Evolutionary conservation across 2,888 invertebrate genomes (phyloP), one percentile per base, ranked within the genome.

Genomic region (Apamea sordens): DNA sequence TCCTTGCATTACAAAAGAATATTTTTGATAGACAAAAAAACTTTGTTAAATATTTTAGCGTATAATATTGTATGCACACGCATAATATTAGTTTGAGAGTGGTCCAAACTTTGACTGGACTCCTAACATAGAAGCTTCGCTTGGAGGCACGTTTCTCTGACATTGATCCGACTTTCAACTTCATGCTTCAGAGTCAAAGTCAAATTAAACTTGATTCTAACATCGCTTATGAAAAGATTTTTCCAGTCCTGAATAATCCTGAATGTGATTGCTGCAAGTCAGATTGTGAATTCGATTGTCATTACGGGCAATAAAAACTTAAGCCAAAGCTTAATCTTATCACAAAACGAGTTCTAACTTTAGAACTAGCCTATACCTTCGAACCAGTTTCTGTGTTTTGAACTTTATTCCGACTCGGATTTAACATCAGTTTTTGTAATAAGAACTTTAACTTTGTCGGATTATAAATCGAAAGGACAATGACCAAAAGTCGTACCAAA

Each of bases 81-180:
- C 68, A 79, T 71, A 41, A 72, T 71, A 32, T 72, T n/a, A 64
- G 50, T n/a, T 53, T 32, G n/a, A 53, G 56, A 63, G 47, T 63
- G n/a, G n/a, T 59, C 13, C 15, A 44, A 77, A 73, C 64, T 79
- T 84, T 59, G 36, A 67, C 44, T 50, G 69, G 64, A 53, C 32
- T 64, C 11, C 24, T n/a, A 69, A 59, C 79, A 69, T 50, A 73
- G 72, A 41, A 44, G 72, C 79, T 65, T 69, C 21, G 84, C 64
- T 61, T 24, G 41, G 21, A 56, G 53, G 70, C 85, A 85, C 85
- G 81, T 76, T 72, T 81, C 50, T 67, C 71, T 50, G 76, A 71
- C 81, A 67, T 64, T 85, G 44, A 84, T 76, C 79, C 59, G 79
- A 53, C 73, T 70, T 73, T 70, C 24, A 59, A 69, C 32, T 79